Evolutionary conservation across 2,113 vertebrate genomes (phyloP).

Genomic region (Morone saxatilis): DNA sequence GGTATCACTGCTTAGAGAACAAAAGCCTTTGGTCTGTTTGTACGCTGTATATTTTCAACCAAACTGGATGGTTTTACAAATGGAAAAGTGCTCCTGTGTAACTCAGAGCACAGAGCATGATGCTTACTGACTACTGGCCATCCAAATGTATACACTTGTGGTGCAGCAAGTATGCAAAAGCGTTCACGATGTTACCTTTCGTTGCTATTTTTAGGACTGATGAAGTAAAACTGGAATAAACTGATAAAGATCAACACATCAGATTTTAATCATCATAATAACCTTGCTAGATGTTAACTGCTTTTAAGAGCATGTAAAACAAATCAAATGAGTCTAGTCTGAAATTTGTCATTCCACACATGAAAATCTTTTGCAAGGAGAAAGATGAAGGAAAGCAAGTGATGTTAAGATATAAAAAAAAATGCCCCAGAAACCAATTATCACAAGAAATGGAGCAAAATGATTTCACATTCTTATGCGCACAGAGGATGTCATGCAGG

Average conservation of each 20-base stretch:
- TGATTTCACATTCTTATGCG: slow-evolving; percentile 69
- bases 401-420: slow-evolving; percentile 57
- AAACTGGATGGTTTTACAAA: slow-evolving; percentile 9
- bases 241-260: slow-evolving; percentile 11
- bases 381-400: slow-evolving; percentile 30
- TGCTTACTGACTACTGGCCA: not conserved
- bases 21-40: slow-evolving; percentile 27
- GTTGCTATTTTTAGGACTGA: too few species aligned
- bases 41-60: not conserved
- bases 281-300: slow-evolving; percentile 25
- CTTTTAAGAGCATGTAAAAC: slow-evolving; percentile 34
- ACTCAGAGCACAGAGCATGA: not conserved
- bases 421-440: slow-evolving; percentile 76
- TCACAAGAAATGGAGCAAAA: slow-evolving; percentile 80
- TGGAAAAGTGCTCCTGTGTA: not conserved
- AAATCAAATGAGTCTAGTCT: slow-evolving; percentile 13
- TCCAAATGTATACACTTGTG: not conserved
- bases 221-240: not conserved
- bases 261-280: slow-evolving; percentile 23
- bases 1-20: slow-evolving; percentile 44
- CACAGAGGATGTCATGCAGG: slow-evolving; percentile 60
- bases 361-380: slow-evolving; percentile 23
- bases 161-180: not conserved
- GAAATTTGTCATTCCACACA: slow-evolving; percentile 17
- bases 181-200: too few species aligned